Conservation (phyloP, 1,140 invertebrate species). For the Uloborus diversus region DNA sequence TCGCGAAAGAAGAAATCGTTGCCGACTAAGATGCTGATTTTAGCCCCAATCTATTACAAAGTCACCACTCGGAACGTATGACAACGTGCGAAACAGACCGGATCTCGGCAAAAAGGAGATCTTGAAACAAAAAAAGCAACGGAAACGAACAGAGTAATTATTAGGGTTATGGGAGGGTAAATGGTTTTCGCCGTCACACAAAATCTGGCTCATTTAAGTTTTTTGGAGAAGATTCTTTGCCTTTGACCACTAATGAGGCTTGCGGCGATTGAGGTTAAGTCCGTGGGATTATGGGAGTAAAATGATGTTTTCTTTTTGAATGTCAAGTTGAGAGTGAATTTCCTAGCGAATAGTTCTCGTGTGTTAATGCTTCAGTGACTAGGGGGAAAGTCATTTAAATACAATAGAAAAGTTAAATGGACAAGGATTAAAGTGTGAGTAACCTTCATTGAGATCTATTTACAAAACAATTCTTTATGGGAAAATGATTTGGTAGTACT, state of each 20-base stretch:
- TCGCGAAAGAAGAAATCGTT: no score
- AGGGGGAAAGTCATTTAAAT: constrained; percentile 43
- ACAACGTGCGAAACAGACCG: constrained; percentile 30
- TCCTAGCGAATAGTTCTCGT: constrained; percentile 1
- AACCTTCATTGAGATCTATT: neutral
- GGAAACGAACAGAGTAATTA: constrained; percentile 37
- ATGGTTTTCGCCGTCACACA: neutral
- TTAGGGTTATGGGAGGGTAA: constrained; percentile 11
- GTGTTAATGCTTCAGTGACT: constrained; percentile 23
- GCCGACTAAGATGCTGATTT: neutral
- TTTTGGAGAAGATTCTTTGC: neutral
- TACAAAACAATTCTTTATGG: neutral
- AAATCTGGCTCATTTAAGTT: neutral
- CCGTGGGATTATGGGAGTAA: constrained; percentile 7
- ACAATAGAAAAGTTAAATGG: constrained; percentile 13
- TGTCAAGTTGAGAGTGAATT: constrained; percentile 9
- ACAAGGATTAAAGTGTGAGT: constrained; percentile 21
- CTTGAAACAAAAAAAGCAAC: constrained; percentile 8
- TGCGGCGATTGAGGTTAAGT: constrained; percentile 24
- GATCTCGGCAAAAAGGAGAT: constrained; percentile 13
- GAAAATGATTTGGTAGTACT: neutral
- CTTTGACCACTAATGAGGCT: constrained; percentile 30
- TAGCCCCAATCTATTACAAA: neutral
- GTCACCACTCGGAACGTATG: constrained; percentile 3
- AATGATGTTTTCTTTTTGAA: constrained; percentile 15